Evolutionary conservation across 2,888 invertebrate genomes (phyloP), one percentile per base, ranked within the genome.

Genomic region (Agonopterix alstromeriana): DNA sequence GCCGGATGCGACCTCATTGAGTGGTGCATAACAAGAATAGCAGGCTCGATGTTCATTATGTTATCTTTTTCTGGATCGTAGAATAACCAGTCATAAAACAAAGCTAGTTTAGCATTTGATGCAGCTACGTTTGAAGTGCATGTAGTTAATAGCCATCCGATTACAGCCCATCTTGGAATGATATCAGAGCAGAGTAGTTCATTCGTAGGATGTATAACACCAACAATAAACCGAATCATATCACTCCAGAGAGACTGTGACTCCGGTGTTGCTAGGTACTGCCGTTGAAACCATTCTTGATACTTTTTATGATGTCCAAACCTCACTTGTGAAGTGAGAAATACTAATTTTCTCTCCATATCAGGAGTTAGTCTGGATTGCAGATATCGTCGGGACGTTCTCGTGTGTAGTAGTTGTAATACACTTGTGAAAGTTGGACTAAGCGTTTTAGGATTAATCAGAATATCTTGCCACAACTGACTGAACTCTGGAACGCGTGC

Each of bases 11-110:
- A 95, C 69, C 95, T 90, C 93, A 97, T 94, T 43, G 97, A 97
- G 86, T 97, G 95, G 78, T 95, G 95, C 97, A 97, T 97, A 17
- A 97, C 96, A 58, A 97, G 90, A 64, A 97, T 96, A 9, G 96
- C 97, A 14, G 97, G 97, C 84, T 97, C 97, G 62, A 97, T 97
- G 79, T 97, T 97, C 97, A 97, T 97, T 56, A 97, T 97, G 75
- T 96, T 97, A 79, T 97, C 97, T 73, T 94, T 95, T 60, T 95
- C 95, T 12, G 95, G 92, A 65, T 97, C 97, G 82, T 95, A 98
- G 70, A 97, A 95, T 42, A 97, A 83, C 97, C 97, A 98, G 78
- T 98, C 98, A 78, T 96, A 97, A 80, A 98, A 97, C 45, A 98
- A 88, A 10, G 97, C 96, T 50, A 97, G 82, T 83, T 97, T 98